Conservation (phyloP, 2,888 invertebrate species). For the Aleiodes leptofemur region DNA sequence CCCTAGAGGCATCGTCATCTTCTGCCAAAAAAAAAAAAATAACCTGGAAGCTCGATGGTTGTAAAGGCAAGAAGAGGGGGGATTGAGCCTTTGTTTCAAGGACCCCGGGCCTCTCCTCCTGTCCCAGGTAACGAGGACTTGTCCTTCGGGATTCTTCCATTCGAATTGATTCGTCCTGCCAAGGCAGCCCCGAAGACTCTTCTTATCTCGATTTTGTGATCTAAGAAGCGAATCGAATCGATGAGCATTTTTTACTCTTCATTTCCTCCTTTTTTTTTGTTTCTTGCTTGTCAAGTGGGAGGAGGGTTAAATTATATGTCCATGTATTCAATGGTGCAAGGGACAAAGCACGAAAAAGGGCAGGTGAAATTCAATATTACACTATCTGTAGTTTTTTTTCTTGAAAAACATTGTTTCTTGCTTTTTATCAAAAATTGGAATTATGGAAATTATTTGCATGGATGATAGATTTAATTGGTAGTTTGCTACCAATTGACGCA, state of each 20-base stretch:
- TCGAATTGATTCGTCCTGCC: conserved; percentile 59
- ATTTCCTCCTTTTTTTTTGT: not conserved
- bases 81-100: conserved; percentile 55
- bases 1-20: conserved; percentile 25
- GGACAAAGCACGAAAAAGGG: not conserved
- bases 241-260: conserved; percentile 38
- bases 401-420: not conserved
- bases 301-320: not conserved
- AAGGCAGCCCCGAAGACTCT: conserved; percentile 47
- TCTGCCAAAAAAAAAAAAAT: conserved; percentile 5
- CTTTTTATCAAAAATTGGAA: not conserved
- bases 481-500: conserved; percentile 53
- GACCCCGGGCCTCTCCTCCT: conserved; percentile 44
- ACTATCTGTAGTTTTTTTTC: not conserved
- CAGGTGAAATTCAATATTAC: conserved; percentile 12
- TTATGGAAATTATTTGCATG: too few species aligned
- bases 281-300: not conserved
- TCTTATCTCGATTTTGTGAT: conserved; percentile 45
- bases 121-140: conserved; percentile 51
- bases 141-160: conserved; percentile 55
- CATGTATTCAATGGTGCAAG: not conserved
- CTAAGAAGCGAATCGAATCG: conserved; percentile 55
- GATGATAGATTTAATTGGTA: conserved; percentile 68
- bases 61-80: not conserved
- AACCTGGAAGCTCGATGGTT: not conserved